A percentile compares a stretch with the other conserved stretches of the same genome.
Evolutionary conservation across 30 jellyfish, hydroid and myxozoan species (phyloP).

Genomic region (Turritopsis dohrnii): DNA sequence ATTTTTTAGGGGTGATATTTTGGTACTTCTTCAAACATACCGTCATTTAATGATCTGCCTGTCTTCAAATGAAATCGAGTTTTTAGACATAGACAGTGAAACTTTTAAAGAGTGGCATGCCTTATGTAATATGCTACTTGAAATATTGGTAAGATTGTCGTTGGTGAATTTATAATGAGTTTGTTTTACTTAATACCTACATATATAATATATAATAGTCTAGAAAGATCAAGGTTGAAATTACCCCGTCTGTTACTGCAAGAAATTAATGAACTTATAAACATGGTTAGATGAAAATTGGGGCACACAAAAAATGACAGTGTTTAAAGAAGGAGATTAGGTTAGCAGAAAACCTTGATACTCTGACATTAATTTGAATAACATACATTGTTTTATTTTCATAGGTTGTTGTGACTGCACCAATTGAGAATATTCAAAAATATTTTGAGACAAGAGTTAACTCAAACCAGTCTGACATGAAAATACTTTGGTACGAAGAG

Average conservation of each 20-base stretch:
- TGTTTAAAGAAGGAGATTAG: too few species aligned
- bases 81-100: not conserved
- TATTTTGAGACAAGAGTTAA: not conserved
- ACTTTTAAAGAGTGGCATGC: conserved; percentile 7
- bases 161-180: not conserved
- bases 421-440: not conserved
- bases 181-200: not conserved
- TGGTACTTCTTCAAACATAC: conserved; percentile 13
- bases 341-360: too few species aligned
- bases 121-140: not conserved
- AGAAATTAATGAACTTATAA: too few species aligned
- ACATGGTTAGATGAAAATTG: too few species aligned
- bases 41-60: not conserved
- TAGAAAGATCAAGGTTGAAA: too few species aligned
- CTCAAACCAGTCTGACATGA: not conserved
- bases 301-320: too few species aligned
- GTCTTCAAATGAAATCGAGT: conserved; percentile 5
- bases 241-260: too few species aligned
- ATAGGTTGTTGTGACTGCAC: not conserved
- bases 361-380: too few species aligned
- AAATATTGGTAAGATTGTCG: conserved; percentile 11
- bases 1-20: conserved; percentile 22
- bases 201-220: too few species aligned
- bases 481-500: not conserved
- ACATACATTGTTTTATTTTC: too few species aligned